Percentiles rank a stretch among this genome's conserved stretches.
phyloP scores from a whole-genome alignment of 2,113 vertebrate species.

The Carassius auratus region DNA sequence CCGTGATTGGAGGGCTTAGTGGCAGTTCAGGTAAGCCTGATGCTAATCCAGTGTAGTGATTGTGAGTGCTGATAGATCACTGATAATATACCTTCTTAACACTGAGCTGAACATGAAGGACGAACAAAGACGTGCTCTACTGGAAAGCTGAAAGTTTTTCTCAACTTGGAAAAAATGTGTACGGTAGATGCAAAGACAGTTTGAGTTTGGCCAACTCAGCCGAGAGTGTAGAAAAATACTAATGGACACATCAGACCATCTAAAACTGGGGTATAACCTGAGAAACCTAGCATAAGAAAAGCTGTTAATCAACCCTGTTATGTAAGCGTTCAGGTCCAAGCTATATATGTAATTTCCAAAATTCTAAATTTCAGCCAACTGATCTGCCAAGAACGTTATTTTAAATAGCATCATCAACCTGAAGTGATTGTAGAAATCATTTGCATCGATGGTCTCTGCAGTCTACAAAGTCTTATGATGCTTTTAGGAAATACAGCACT shows the following conservation, averaged over 20 bases:
- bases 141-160: background rate
- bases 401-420: too few species aligned
- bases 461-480: background rate
- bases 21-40: conserved; percentile 39
- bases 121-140: conserved; percentile 10
- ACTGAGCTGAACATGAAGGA: conserved; percentile 30
- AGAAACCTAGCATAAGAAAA: background rate
- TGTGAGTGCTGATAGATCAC: conserved; percentile 51
- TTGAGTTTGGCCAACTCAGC: background rate
- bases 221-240: background rate
- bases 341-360: background rate
- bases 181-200: background rate
- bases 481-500: background rate
- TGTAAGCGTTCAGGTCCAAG: background rate
- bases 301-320: background rate
- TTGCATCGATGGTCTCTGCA: too few species aligned
- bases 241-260: background rate
- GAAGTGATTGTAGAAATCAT: too few species aligned
- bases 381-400: background rate
- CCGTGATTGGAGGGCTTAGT: conserved; percentile 41
- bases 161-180: background rate
- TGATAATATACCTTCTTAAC: conserved; percentile 47
- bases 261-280: background rate
- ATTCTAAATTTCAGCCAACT: background rate
- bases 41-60: conserved; percentile 51